A percentile compares a stretch with the other conserved stretches of the same genome.
phyloP scores from a whole-genome alignment of 2,113 vertebrate genomes.

The Hiodon alosoides region DNA sequence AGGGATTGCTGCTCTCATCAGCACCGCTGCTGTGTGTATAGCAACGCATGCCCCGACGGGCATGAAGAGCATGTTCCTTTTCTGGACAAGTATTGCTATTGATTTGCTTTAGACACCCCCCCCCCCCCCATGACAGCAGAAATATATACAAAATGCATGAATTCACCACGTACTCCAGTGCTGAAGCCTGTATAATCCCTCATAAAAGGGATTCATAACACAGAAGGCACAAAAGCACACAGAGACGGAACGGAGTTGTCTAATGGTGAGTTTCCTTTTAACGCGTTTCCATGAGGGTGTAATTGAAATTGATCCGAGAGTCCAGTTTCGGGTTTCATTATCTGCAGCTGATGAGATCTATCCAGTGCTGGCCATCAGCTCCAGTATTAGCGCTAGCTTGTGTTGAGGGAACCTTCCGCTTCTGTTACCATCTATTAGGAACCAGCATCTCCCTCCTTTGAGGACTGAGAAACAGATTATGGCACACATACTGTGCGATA shows the following conservation, averaged over 20 bases:
- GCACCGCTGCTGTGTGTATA: background rate
- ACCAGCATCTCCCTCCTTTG: background rate
- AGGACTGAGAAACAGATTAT: background rate
- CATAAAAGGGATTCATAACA: too few species aligned
- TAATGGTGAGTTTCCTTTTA: too few species aligned
- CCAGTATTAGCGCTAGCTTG: background rate
- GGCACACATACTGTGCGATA: too few species aligned
- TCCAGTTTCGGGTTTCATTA: background rate
- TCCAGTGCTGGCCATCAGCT: background rate
- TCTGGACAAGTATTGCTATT: background rate
- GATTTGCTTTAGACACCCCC: background rate
- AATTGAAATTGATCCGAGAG: slow-evolving; percentile 6
- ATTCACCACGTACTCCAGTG: too few species aligned
- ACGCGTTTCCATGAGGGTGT: background rate
- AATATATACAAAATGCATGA: too few species aligned
- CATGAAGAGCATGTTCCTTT: background rate
- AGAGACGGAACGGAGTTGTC: too few species aligned
- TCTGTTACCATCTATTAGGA: background rate
- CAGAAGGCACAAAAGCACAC: too few species aligned
- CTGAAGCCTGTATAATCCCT: too few species aligned
- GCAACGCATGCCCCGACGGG: background rate
- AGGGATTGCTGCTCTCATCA: too few species aligned
- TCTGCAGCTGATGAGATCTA: background rate
- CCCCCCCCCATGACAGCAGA: too few species aligned
- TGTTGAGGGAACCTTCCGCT: background rate